Conservation (phyloP, 2,797 vertebrate genomes). For the Phrynocephalus vlangalii region DNA sequence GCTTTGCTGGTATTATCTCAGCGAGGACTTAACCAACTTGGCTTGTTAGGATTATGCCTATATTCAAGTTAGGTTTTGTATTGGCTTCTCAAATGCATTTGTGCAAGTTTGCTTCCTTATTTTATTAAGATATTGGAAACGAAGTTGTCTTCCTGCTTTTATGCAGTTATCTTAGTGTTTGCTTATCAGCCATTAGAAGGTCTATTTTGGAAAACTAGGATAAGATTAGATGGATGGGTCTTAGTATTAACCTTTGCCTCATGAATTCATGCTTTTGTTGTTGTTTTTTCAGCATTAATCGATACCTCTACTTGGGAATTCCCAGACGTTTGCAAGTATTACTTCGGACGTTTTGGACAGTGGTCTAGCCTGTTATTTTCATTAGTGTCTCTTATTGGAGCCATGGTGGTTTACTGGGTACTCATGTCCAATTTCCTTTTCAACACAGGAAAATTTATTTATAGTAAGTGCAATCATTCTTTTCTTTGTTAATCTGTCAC, state of each 20-base stretch:
- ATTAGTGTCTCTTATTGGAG: slow-evolving; percentile 92
- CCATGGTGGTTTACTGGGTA: slow-evolving; percentile 99
- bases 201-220: not conserved
- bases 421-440: slow-evolving; percentile 98
- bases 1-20: no score
- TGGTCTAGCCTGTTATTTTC: slow-evolving; percentile 96
- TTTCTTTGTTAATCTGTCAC: not conserved
- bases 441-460: slow-evolving; percentile 94
- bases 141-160: not conserved
- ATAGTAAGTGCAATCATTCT: slow-evolving; percentile 85
- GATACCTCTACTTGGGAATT: slow-evolving; percentile 94
- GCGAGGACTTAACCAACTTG: no score
- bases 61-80: not conserved
- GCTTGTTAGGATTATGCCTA: not conserved
- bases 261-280: slow-evolving; percentile 32
- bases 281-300: slow-evolving; percentile 77
- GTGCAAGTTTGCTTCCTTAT: no score
- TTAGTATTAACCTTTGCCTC: not conserved
- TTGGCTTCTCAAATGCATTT: not conserved
- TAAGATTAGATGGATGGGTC: slow-evolving; percentile 15
- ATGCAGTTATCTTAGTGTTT: not conserved
- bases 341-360: slow-evolving; percentile 92
- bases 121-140: not conserved
- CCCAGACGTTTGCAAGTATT: slow-evolving; percentile 93
- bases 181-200: not conserved